Percentiles rank a stretch among this genome's conserved stretches.
Conservation (phyloP, 2,113 vertebrate species). For the Emydocephalus ijimae region DNA sequence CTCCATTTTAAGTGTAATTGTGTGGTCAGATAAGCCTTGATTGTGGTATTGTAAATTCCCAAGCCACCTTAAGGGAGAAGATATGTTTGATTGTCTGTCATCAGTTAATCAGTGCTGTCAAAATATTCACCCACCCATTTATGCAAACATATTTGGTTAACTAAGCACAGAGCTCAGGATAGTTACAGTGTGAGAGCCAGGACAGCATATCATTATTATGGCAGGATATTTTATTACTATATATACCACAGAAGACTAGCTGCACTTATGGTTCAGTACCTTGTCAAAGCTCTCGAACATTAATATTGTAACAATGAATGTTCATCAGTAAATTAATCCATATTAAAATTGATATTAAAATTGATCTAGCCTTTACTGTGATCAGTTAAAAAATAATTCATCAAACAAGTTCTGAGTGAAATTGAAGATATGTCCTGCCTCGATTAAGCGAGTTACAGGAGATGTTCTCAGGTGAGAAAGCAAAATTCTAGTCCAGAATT, state of each 20-base stretch:
- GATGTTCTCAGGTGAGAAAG: background rate
- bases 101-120: background rate
- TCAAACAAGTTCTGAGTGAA: background rate
- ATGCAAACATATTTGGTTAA: background rate
- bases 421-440: background rate
- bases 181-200: background rate
- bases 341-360: background rate
- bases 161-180: background rate
- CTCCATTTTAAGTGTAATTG: background rate
- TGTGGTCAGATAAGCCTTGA: background rate
- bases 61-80: background rate
- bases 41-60: background rate
- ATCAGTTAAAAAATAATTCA: conserved; percentile 10
- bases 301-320: background rate
- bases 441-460: background rate
- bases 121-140: background rate
- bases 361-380: background rate
- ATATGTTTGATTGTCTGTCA: background rate
- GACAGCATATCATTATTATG: background rate
- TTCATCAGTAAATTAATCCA: background rate
- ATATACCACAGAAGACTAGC: background rate
- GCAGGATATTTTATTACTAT: background rate
- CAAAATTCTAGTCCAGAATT: background rate
- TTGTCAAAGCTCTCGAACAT: background rate
- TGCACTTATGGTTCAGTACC: background rate